phyloP scores from a whole-genome alignment of 2,888 invertebrate species.

The Epicampocera succincta region DNA sequence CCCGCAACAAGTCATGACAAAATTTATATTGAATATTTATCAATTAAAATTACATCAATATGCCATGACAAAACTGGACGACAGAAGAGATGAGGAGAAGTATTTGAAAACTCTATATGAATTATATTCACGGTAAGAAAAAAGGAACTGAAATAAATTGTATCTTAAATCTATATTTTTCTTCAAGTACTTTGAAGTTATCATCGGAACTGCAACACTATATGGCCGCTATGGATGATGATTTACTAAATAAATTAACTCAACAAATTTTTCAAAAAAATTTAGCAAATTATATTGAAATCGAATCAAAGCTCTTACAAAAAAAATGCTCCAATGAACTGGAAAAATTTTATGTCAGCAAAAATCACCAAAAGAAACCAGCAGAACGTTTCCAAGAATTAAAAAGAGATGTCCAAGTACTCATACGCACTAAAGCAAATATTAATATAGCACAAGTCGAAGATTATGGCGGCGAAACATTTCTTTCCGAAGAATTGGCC shows the following conservation, averaged over 20 bases:
- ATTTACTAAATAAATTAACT: slow-evolving; percentile 89
- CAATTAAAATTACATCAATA: slow-evolving; percentile 94
- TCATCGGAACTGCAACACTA: slow-evolving; percentile 88
- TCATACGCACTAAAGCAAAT: slow-evolving; percentile 94
- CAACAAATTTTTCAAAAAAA: slow-evolving; percentile 91
- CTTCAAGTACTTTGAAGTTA: slow-evolving; percentile 87
- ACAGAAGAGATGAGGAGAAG: slow-evolving; percentile 91
- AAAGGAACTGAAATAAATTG: neutral
- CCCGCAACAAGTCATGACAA: slow-evolving; percentile 98
- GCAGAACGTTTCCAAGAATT: slow-evolving; percentile 96
- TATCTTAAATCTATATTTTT: slow-evolving; percentile 10
- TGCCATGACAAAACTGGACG: slow-evolving; percentile 91
- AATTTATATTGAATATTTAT: slow-evolving; percentile 97
- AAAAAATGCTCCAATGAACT: slow-evolving; percentile 89
- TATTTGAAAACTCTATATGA: slow-evolving; percentile 95
- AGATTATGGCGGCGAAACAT: slow-evolving; percentile 98
- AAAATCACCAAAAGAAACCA: slow-evolving; percentile 96
- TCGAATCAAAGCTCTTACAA: slow-evolving; percentile 90
- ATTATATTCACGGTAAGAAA: slow-evolving; percentile 89
- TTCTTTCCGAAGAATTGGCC: slow-evolving; percentile 96
- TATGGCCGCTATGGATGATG: slow-evolving; percentile 90
- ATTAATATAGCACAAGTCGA: slow-evolving; percentile 97
- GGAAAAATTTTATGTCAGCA: slow-evolving; percentile 93
- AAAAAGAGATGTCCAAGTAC: slow-evolving; percentile 95
- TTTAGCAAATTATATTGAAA: slow-evolving; percentile 89